Conservation (phyloP, 2,797 vertebrate species). For the Peromyscus nudipes region DNA sequence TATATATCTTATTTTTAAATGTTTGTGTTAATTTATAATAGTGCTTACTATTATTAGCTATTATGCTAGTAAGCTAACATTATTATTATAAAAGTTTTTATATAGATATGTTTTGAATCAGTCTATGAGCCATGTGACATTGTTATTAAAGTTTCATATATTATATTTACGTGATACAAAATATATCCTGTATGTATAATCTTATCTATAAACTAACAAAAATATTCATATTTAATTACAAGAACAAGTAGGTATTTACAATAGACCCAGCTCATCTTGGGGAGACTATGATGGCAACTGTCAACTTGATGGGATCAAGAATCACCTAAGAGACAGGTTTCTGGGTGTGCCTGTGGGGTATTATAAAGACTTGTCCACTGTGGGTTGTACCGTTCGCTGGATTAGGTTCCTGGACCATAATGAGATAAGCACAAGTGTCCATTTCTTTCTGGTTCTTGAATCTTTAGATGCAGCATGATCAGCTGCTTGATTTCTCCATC, state of each 20-base stretch:
- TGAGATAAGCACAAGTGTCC: too few relatives aligned
- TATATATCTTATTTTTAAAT: conserved; percentile 10
- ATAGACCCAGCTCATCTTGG: neutral
- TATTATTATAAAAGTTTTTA: neutral
- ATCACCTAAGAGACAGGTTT: neutral
- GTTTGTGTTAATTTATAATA: neutral
- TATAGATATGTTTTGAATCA: conserved; percentile 1
- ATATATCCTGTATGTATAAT: neutral
- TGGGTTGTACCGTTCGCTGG: neutral
- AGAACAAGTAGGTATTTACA: neutral
- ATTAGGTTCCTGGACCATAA: neutral
- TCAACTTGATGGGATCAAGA: neutral
- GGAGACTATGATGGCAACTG: neutral
- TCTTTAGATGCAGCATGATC: neutral
- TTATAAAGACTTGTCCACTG: neutral
- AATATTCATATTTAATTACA: neutral
- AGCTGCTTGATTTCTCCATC: neutral
- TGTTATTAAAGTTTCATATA: neutral
- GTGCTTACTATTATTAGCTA: neutral
- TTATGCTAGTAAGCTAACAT: neutral
- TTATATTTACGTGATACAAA: neutral
- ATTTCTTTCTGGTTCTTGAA: neutral
- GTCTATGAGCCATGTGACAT: neutral
- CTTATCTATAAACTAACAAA: conserved; percentile 11
- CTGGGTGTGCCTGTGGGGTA: neutral